Evolutionary conservation across 2,888 invertebrate species (phyloP), one percentile per base, ranked within the genome.

Genomic region (Hydrotaea cyrtoneurina): DNA sequence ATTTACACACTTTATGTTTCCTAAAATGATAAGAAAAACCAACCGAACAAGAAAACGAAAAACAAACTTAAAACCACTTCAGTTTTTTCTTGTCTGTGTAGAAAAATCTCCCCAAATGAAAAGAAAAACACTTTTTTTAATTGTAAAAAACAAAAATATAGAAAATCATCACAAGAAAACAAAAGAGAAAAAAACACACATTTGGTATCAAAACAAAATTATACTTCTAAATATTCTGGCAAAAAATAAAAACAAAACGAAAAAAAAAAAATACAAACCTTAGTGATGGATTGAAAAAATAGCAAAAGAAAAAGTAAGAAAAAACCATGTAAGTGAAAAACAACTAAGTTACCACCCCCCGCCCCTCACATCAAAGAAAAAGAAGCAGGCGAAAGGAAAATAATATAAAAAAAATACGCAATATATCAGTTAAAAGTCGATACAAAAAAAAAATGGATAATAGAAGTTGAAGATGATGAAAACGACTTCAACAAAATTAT

Each of bases 351-450:
- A 71, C 50, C 53, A n/a, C n/a, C n/a, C n/a, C n/a, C n/a, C n/a
- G n/a, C n/a, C n/a, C n/a, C n/a, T n/a, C 50, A 39, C 23, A 57
- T 55, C 39, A 78, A 66, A 13, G 1, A 69, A 50, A 43, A 55
- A 77, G 50, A 80, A 50, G 77, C 59, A 66, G 39, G 62, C 64
- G 39, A 71, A 69, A 66, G 39, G 21, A 75, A 36, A 55, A 78
- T n/a, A n/a, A n/a, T n/a, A n/a, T n/a, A n/a, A 77, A 82, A 84
- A 86, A 82, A 87, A 85, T 86, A 87, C 78, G 82, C 87, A 87
- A 87, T 88, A 87, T 86, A 86, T 87, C 86, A 86, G 80, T 80
- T 85, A 80, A 80, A 82, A 74, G 50, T 11, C 55, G 21, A 76
- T 19, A 46, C 77, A 46, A 57, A 64, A 69, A 62, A 39, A 8